Base-by-base conservation (phyloP, 2,113 vertebrate genomes). In the Podarcis raffonei region DNA sequence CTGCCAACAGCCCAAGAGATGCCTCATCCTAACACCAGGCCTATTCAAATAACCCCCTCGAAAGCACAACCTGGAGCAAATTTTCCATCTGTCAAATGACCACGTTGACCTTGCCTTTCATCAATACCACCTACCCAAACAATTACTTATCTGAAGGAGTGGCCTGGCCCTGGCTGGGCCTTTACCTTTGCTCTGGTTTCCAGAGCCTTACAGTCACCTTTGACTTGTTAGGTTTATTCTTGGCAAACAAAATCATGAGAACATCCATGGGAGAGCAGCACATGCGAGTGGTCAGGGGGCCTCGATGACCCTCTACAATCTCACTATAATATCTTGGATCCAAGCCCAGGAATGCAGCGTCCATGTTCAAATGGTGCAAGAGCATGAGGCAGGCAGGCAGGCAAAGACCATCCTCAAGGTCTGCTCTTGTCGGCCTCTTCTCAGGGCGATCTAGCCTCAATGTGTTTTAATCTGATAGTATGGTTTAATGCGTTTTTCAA, bases 161-260 rank as follows among this genome's bases (percentile, higher is more conserved):
- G 32, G 32, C 62, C 78, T 87, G 78, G 72, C 78, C 78, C 32
- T 62, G 86, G 57, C n/a, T 74, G 68, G 86, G 78, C 25, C 79
- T 72, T 87, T 81, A 87, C 79, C 86, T 87, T 87, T 87, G 53
- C 86, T 35, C 86, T 74, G 35, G 68, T 81, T 87, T 87, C 86
- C 78, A 42, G 66, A 81, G 86, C 86, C 78, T 87, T 74, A 37
- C 35, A 37, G 32, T 87, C 86, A 87, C 86, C 86, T 87, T 87
- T 81, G 78, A 62, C 68, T 71, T 81, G 68, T 72, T 81, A 59
- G 69, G 69, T 87, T 87, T 87, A 87, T 87, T 87, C 86, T 62
- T 81, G 35, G 78, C 53, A 87, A 87, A 87, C 86, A 87, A 87
- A 72, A 39, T 39, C 78, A 87, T 81, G 83, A 75, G 83, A 81